Evolutionary conservation across 2,888 invertebrate genomes (phyloP), one percentile per base, ranked within the genome.

Genomic region (Chloromyia formosa): DNA sequence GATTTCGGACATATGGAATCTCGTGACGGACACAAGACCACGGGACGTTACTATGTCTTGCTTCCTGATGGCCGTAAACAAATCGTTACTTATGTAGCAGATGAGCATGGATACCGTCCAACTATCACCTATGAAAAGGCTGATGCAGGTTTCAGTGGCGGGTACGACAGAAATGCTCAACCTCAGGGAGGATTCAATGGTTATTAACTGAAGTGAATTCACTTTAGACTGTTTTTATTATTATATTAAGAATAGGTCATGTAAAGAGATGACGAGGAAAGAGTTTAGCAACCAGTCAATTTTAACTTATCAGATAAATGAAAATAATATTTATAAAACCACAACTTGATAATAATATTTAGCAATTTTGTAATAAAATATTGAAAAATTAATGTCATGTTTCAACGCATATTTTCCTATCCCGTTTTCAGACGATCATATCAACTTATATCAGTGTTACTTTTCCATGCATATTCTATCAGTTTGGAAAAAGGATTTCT

Each of bases 41-140:
- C 88, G 62, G 91, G 91, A 0, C 83, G 87, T 40, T 91, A 91
- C 84, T 90, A 90, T 79, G 91, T 91, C 0, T 83, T 90, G 1
- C 83, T 91, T 73, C 91, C 91, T 77, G 91, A 91, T 83, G 91
- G 91, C 62, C 88, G 91, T 80, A 91, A 89, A 81, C 91, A 91
- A 87, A 90, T 90, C 56, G 92, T 92, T 0, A 88, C 89, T 78
- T 92, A 92, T 83, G 90, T 90, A 80, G 92, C 92, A 5, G 91
- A 92, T 79, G 87, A 89, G 80, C 86, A 89, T 60, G 92, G 92
- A 1, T 92, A 89, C 85, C 88, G 88, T 77, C 92, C 92, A 16
- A 89, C 87, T 79, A 90, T 92, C 75, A 87, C 89, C 0, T 92
- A 91, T 82, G 90, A 91, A 82, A 89, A 90, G 80, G 87, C 86